A percentile compares a stretch with the other conserved stretches of the same genome.
Conservation (phyloP, 2,113 vertebrate genomes). For the Tachysurus fulvidraco region DNA sequence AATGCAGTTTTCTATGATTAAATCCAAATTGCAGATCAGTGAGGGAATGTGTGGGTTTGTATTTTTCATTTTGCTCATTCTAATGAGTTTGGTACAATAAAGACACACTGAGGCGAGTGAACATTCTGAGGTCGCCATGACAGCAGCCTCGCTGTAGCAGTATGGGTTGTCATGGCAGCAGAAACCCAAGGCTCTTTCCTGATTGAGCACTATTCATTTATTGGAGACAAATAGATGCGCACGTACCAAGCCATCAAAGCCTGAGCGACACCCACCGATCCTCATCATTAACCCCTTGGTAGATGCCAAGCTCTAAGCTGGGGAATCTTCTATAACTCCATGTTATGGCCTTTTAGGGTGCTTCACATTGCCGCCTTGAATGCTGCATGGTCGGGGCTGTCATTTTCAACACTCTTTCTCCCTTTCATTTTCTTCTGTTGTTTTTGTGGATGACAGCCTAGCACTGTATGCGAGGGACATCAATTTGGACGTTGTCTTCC, state of each 20-base stretch:
- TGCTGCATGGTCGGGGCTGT: conserved; percentile 47
- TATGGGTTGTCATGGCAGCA: conserved; percentile 68
- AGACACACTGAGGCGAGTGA: conserved; percentile 42
- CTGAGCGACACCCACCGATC: conserved; percentile 49
- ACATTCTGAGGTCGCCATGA: conserved; percentile 56
- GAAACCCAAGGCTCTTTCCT: conserved; percentile 60
- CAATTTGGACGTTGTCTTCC: conserved; percentile 54
- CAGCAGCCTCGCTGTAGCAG: conserved; percentile 55
- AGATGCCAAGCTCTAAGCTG: conserved; percentile 43
- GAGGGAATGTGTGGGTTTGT: neutral
- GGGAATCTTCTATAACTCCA: conserved; percentile 49
- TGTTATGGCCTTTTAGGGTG: conserved; percentile 47
- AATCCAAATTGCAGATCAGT: conserved; percentile 19
- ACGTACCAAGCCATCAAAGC: conserved; percentile 57
- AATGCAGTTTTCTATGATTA: conserved; percentile 33
- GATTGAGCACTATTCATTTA: conserved; percentile 62
- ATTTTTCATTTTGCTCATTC: conserved; percentile 38
- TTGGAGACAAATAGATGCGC: conserved; percentile 60
- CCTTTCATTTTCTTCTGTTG: conserved; percentile 19
- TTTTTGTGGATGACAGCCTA: conserved; percentile 48
- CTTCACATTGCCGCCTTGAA: conserved; percentile 28
- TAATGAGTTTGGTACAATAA: conserved; percentile 55
- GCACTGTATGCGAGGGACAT: conserved; percentile 33
- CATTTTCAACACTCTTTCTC: conserved; percentile 43
- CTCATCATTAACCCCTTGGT: conserved; percentile 57